phyloP scores from a whole-genome alignment of 2,113 vertebrate genomes.

The Empidonax alnorum region DNA sequence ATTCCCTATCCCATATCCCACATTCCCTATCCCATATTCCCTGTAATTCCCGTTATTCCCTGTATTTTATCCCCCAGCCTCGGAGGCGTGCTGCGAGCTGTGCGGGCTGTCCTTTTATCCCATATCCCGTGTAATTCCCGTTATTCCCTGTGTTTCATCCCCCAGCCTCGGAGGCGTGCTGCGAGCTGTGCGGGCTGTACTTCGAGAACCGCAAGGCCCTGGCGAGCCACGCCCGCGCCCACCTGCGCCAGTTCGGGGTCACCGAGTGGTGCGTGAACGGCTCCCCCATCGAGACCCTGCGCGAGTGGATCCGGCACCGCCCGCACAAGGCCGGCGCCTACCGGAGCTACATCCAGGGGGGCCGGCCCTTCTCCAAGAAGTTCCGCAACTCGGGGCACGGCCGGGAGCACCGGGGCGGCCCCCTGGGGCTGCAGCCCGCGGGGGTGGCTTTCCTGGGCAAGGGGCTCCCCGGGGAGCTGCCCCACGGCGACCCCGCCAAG shows the following conservation, averaged over 20 bases:
- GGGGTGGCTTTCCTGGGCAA: slow-evolving; percentile 39
- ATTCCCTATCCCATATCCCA: no score
- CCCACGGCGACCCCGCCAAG: slow-evolving; percentile 35
- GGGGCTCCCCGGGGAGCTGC: slow-evolving; percentile 24
- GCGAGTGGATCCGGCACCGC: slow-evolving; percentile 95
- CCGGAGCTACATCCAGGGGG: slow-evolving; percentile 90
- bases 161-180: no score
- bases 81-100: not conserved
- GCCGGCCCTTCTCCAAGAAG: slow-evolving; percentile 86
- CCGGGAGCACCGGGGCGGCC: slow-evolving; percentile 9
- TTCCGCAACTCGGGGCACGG: slow-evolving; percentile 73
- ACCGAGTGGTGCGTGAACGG: slow-evolving; percentile 98
- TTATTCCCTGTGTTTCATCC: no score
- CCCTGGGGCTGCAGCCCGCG: not conserved
- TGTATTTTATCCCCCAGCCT: no score
- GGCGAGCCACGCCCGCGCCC: slow-evolving; percentile 92
- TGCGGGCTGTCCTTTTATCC: not conserved
- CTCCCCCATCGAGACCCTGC: slow-evolving; percentile 95
- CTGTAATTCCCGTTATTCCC: no score
- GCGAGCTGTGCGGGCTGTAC: not conserved
- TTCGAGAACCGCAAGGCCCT: slow-evolving; percentile 96
- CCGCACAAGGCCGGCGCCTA: slow-evolving; percentile 93
- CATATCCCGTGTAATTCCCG: not conserved
- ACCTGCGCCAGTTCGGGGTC: slow-evolving; percentile 95
- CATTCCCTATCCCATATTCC: no score